Conservation (phyloP, 2,113 vertebrate species). For the Protobothrops mucrosquamatus region DNA sequence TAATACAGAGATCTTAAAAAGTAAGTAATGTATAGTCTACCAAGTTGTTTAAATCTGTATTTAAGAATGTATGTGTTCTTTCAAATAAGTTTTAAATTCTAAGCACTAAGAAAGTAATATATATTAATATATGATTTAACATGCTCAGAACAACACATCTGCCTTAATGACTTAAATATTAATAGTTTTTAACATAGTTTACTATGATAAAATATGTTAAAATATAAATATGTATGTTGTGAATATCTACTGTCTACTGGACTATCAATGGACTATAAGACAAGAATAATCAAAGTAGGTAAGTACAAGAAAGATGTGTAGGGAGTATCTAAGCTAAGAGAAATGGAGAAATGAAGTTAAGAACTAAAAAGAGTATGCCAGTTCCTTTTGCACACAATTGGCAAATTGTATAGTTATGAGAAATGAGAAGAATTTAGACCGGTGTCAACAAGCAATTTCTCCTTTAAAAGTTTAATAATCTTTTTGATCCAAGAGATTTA, state of each 20-base stretch:
- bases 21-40: slow-evolving; percentile 67
- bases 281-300: neutral
- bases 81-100: slow-evolving; percentile 24
- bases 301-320: neutral
- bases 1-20: slow-evolving; percentile 91
- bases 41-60: neutral
- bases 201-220: neutral
- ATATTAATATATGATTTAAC: neutral
- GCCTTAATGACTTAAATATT: neutral
- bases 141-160: neutral
- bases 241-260: neutral
- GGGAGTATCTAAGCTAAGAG: neutral
- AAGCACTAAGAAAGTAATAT: neutral
- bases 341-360: no score
- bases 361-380: neutral
- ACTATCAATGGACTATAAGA: neutral
- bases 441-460: neutral
- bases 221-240: neutral
- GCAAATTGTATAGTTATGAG: neutral
- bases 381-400: neutral
- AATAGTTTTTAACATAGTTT: neutral
- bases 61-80: neutral
- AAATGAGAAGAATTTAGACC: neutral
- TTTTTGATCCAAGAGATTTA: neutral
- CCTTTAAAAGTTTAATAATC: neutral